Base-by-base conservation (phyloP, 23 tunicate species). In the Botrylloides violaceus region DNA sequence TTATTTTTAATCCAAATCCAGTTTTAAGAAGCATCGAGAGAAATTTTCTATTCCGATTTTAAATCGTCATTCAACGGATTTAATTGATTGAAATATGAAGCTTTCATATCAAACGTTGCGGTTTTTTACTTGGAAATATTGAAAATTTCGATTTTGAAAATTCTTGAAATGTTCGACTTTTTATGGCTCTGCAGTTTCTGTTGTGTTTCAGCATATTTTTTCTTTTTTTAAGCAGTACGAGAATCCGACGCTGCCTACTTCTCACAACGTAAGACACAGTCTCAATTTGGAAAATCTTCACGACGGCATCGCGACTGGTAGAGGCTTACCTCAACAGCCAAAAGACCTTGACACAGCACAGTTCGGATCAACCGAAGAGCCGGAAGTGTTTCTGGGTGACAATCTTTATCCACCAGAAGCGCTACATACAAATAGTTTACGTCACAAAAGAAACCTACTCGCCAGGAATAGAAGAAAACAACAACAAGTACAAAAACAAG, bases 191-290 rank as follows among this genome's bases (percentile, higher is more conserved):
- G n/a, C n/a, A n/a, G n/a, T n/a, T n/a, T n/a, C n/a, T n/a, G n/a
- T n/a, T n/a, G n/a, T n/a, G n/a, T n/a, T 47, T 47, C 55, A 47
- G 23, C 26, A 29, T 63, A 21, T 63, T 24, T 37, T 31, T 63
- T 4, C 70, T 63, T 28, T 9, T 64, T 64, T 38, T 18, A 65
- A 79, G 3, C 84, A 81, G 59, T 88, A 77, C 75, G 96, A 88
- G 58, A 88, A 75, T 64, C 83, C 96, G 31, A 78, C 71, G 25
- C 15, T 57, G 20, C 96, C 96, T 48, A 78, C 72, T 0, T 88
- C 96, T 4, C 96, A 81, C 80, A 82, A 76, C 72, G 81, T 88
- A 27, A 79, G 96, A 23, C 87, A 63, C 72, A 81, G 84, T 49
- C 80, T 88, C 49, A 88, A 88, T 72, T 80, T 88, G 15, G 96